Conservation (phyloP, 2,888 invertebrate species). For the Eilema depressum region DNA sequence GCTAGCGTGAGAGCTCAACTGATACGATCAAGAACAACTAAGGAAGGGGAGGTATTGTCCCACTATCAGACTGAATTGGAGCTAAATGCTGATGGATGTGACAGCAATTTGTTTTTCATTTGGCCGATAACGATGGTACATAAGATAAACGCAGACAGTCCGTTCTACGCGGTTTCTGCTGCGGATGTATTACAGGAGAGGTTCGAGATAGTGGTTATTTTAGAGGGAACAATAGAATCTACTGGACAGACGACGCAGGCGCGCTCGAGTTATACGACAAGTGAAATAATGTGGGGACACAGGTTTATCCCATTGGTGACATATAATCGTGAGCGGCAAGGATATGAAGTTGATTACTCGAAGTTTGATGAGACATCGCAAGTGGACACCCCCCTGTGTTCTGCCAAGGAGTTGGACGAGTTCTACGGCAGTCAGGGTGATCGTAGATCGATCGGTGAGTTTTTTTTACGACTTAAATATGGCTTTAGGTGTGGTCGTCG, state of each 20-base stretch:
- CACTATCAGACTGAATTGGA: slow-evolving; percentile 93
- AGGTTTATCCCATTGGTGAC: slow-evolving; percentile 91
- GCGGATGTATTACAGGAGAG: slow-evolving; percentile 93
- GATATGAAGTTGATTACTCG: slow-evolving; percentile 93
- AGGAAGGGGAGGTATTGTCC: slow-evolving; percentile 94
- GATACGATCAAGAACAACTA: slow-evolving; percentile 93
- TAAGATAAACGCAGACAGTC: slow-evolving; percentile 93
- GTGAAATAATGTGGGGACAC: slow-evolving; percentile 94
- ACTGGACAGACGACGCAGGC: slow-evolving; percentile 92
- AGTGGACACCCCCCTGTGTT: slow-evolving; percentile 93
- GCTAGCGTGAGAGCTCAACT: slow-evolving; percentile 94
- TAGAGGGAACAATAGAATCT: slow-evolving; percentile 94
- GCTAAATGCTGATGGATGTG: slow-evolving; percentile 91
- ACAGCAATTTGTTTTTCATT: slow-evolving; percentile 95
- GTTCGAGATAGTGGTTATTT: slow-evolving; percentile 93
- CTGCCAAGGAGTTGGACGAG: slow-evolving; percentile 89
- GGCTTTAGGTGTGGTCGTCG: slow-evolving; percentile 53
- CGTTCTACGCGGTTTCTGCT: slow-evolving; percentile 94
- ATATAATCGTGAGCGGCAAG: slow-evolving; percentile 91
- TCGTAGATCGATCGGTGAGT: slow-evolving; percentile 86
- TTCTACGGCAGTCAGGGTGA: slow-evolving; percentile 88
- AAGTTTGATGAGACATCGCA: slow-evolving; percentile 93
- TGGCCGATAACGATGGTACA: slow-evolving; percentile 98
- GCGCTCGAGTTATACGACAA: slow-evolving; percentile 91
- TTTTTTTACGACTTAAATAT: slow-evolving; percentile 60